These are phyloP conservation scores for Monopterus albus DNA, from an alignment of 2,113 vertebrate genomes.

Conservation along the genomic window DNA sequence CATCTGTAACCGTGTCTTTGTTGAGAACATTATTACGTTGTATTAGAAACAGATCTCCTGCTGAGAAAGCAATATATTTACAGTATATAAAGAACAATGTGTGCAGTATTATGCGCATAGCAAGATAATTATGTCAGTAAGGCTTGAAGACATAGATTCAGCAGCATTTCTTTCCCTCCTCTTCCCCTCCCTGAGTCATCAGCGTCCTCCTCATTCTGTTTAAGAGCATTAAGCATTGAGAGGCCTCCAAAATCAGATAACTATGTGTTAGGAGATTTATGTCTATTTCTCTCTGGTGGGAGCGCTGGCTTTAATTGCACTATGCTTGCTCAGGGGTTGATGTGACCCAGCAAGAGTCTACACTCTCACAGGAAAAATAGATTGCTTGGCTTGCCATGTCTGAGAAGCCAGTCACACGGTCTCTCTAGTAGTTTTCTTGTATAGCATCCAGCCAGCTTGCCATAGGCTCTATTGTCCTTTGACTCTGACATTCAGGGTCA, in stretches of 20 bases:
- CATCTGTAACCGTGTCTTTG: too few species aligned
- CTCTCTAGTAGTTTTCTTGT: constrained; percentile 47
- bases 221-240: constrained; percentile 35
- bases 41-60: too few species aligned
- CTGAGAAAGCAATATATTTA: too few species aligned
- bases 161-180: constrained; percentile 18
- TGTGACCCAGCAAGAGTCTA: constrained; percentile 77
- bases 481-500: constrained; percentile 44
- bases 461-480: constrained; percentile 25
- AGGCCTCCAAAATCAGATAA: constrained; percentile 53
- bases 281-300: constrained; percentile 59
- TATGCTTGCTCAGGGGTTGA: constrained; percentile 72
- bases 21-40: too few species aligned
- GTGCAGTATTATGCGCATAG: too few species aligned
- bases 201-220: constrained; percentile 29
- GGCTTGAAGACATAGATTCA: constrained; percentile 2
- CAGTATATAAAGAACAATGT: too few species aligned
- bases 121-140: constrained; percentile 2
- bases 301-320: constrained; percentile 74
- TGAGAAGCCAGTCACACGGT: constrained; percentile 47
- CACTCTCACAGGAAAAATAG: constrained; percentile 68
- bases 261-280: constrained; percentile 72
- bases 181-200: constrained; percentile 24
- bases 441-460: constrained; percentile 14
- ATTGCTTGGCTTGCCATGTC: constrained; percentile 70